Conservation (phyloP, 2,888 invertebrate species). For the Ditula angustiorana region DNA sequence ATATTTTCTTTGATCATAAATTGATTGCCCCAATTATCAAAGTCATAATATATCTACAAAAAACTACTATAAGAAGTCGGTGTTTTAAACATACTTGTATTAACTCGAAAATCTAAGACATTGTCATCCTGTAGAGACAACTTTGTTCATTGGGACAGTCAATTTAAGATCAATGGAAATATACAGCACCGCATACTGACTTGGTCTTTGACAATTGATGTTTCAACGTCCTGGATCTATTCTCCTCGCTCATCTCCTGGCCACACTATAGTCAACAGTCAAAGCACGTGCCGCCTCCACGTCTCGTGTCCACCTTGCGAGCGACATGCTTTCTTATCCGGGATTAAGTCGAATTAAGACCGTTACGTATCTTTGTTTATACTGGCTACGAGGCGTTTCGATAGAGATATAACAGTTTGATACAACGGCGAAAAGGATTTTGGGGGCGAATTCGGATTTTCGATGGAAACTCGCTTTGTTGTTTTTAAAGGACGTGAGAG, state of each 20-base stretch:
- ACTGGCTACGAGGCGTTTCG: conserved; percentile 16
- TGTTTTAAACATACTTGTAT: no score
- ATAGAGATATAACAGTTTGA: conserved; percentile 24
- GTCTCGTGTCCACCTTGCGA: conserved; percentile 73
- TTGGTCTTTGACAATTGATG: no score
- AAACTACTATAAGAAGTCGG: no score
- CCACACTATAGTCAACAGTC: conserved; percentile 56
- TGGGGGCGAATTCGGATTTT: background rate
- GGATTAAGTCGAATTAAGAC: conserved; percentile 81
- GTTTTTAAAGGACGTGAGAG: background rate
- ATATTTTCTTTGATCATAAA: no score
- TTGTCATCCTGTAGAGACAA: no score
- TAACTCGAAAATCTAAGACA: no score
- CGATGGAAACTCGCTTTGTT: background rate
- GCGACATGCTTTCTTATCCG: conserved; percentile 68
- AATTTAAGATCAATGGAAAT: no score
- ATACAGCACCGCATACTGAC: no score
- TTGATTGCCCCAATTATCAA: no score
- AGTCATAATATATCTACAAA: no score
- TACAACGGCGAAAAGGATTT: background rate
- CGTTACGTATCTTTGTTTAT: conserved; percentile 68
- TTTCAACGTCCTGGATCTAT: no score
- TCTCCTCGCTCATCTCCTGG: conserved; percentile 49
- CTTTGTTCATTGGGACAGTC: no score
- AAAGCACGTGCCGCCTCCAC: conserved; percentile 61